A percentile compares a stretch with the other conserved stretches of the same genome.
Evolutionary conservation across 1,140 invertebrate species (phyloP).

Genomic region (Papilio aristodemus): DNA sequence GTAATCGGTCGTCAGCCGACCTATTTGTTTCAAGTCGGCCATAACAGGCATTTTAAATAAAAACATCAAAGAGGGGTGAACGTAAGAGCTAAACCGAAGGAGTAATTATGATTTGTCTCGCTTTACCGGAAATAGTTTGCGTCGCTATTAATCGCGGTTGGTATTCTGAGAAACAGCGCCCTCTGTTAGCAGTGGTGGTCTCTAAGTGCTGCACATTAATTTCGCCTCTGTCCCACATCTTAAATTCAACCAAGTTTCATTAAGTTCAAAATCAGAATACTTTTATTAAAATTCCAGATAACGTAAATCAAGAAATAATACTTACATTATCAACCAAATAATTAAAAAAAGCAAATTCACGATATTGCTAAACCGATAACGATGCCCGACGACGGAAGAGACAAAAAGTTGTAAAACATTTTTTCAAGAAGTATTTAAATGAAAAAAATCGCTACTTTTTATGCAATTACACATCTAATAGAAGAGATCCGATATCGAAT

Average conservation of each 20-base stretch:
- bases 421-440: slow-evolving; percentile 13
- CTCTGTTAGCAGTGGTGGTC: slow-evolving; percentile 40
- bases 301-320: not conserved
- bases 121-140: slow-evolving; percentile 76
- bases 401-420: slow-evolving; percentile 9
- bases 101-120: slow-evolving; percentile 78
- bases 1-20: slow-evolving; percentile 70
- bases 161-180: slow-evolving; percentile 60
- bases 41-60: slow-evolving; percentile 73
- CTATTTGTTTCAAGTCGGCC: slow-evolving; percentile 78
- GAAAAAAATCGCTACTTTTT: slow-evolving; percentile 15
- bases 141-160: slow-evolving; percentile 66
- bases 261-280: too few species aligned
- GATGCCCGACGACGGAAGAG: not conserved
- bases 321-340: not conserved
- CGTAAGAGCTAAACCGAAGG: slow-evolving; percentile 65
- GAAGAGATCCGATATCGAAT: slow-evolving; percentile 16
- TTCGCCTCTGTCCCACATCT: too few species aligned
- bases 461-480: not conserved
- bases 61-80: slow-evolving; percentile 76
- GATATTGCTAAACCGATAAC: not conserved
- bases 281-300: not conserved
- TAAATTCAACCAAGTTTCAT: too few species aligned
- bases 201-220: slow-evolving; percentile 37
- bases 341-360: not conserved